These are phyloP conservation scores for Caenorhabditis sinica DNA, from an alignment of 2,888 invertebrate species.

Conservation along the genomic window DNA sequence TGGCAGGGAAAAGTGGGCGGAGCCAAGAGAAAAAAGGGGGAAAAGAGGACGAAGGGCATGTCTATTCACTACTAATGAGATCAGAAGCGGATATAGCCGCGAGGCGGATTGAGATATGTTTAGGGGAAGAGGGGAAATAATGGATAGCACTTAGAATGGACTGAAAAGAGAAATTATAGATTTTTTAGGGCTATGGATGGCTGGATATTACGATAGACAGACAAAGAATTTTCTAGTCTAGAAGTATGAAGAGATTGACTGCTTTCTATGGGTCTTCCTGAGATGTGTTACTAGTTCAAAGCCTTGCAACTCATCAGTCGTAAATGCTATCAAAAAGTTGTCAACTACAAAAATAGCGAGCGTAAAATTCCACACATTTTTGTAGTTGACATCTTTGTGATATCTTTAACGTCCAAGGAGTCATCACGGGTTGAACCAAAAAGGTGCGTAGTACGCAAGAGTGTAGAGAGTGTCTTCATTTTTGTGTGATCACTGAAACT, in stretches of 20 bases:
- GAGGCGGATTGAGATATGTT: constrained; percentile 30
- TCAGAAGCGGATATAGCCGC: constrained; percentile 50
- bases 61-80: constrained; percentile 46
- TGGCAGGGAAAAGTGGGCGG: background rate
- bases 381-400: too few species aligned
- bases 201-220: background rate
- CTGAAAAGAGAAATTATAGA: too few species aligned
- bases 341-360: background rate
- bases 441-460: too few species aligned
- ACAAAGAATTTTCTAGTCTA: background rate
- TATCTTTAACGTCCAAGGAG: too few species aligned
- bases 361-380: background rate
- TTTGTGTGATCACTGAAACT: too few species aligned
- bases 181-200: too few species aligned
- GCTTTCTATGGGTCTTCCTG: too few species aligned
- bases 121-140: background rate
- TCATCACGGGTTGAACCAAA: too few species aligned
- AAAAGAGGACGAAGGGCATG: background rate
- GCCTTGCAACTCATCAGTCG: background rate
- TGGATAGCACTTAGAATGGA: background rate
- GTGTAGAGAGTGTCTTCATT: too few species aligned
- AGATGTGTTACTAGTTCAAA: background rate
- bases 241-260: background rate
- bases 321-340: background rate
- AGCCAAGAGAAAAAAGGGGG: background rate